Evolutionary conservation across 2,888 invertebrate species (phyloP).

Genomic region (Lithophane socia): DNA sequence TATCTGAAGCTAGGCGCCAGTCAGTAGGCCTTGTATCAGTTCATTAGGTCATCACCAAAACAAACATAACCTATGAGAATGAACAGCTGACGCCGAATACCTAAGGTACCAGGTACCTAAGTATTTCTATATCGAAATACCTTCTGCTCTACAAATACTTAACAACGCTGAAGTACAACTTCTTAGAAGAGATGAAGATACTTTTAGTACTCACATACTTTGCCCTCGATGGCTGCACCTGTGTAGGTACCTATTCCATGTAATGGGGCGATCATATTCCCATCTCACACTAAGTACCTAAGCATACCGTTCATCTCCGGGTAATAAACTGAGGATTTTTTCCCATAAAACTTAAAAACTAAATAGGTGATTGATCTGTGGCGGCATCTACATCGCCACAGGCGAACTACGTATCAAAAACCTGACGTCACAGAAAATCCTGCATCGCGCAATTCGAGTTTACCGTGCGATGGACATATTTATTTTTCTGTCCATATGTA

Average conservation of each 20-base stretch:
- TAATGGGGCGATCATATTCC: not conserved
- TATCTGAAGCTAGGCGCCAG: not conserved
- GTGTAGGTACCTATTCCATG: not conserved
- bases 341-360: not conserved
- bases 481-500: too few relatives aligned
- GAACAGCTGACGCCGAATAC: not conserved
- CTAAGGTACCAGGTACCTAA: not conserved
- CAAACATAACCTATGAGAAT: not conserved
- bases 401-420: too few relatives aligned
- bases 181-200: not conserved
- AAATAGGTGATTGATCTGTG: constrained; percentile 2
- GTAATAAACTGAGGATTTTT: not conserved
- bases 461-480: too few relatives aligned
- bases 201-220: not conserved
- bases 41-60: not conserved
- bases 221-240: too few relatives aligned
- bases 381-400: too few relatives aligned
- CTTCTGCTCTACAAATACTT: not conserved
- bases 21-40: not conserved
- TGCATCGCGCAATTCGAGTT: too few relatives aligned
- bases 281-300: not conserved
- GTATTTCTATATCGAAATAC: not conserved
- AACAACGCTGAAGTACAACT: not conserved
- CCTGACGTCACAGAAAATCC: too few relatives aligned
- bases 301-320: constrained; percentile 13